A percentile compares a stretch with the other conserved stretches of the same genome.
phyloP scores from a whole-genome alignment of 2,888 invertebrate genomes.

The Homarus gammarus region DNA sequence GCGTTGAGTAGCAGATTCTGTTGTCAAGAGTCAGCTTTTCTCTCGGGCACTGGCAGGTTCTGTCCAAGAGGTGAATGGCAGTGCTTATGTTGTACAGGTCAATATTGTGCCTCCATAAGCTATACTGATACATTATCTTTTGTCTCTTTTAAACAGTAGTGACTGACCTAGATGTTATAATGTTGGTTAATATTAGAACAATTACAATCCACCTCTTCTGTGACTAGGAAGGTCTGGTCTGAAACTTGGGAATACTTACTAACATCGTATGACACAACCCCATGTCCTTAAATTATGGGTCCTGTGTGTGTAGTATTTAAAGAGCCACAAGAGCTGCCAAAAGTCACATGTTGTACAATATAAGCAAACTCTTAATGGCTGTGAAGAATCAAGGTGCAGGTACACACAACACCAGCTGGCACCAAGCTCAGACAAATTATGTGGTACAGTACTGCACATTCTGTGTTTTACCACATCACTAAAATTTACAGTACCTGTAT shows the following conservation, averaged over 20 bases:
- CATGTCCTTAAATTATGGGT: neutral
- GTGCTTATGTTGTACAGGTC: no score
- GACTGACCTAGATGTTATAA: no score
- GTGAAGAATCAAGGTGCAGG: neutral
- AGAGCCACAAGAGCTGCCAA: neutral
- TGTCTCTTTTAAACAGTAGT: no score
- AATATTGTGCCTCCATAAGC: no score
- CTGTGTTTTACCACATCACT: neutral
- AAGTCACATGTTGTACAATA: neutral
- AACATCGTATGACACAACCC: neutral
- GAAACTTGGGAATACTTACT: neutral
- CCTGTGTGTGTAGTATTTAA: neutral
- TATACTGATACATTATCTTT: no score
- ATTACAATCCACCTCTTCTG: neutral
- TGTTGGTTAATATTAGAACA: no score
- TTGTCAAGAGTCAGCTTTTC: no score
- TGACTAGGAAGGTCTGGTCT: neutral
- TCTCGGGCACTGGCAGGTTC: no score
- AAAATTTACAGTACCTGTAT: neutral
- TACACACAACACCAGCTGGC: neutral
- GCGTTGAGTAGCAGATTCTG: no score
- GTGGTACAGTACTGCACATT: neutral
- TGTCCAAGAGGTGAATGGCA: no score
- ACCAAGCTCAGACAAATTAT: neutral
- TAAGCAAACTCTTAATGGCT: neutral